Evolutionary conservation across 2,888 invertebrate genomes (phyloP).

Genomic region (Microdon myrmicae): DNA sequence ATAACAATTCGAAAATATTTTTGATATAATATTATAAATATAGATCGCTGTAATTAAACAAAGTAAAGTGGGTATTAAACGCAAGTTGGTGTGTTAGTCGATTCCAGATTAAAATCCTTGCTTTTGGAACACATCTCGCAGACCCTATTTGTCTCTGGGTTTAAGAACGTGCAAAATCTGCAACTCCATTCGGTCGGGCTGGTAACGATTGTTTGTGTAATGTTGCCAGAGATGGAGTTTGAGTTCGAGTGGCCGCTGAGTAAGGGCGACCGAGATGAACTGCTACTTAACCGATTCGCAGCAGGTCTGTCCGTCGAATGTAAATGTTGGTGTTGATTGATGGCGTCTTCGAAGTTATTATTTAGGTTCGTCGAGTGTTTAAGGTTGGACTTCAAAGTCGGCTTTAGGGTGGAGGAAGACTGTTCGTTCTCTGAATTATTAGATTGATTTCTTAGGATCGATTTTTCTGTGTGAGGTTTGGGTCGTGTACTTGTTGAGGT

Average conservation of each 20-base stretch:
- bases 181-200: slow-evolving; percentile 72
- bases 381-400: slow-evolving; percentile 28
- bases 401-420: slow-evolving; percentile 20
- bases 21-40: slow-evolving; percentile 41
- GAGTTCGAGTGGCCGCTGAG: no score
- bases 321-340: slow-evolving; percentile 27
- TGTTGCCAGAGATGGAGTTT: slow-evolving; percentile 27
- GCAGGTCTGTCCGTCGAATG: slow-evolving; percentile 6
- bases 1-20: slow-evolving; percentile 35
- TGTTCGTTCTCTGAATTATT: slow-evolving; percentile 36
- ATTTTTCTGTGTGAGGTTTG: slow-evolving; percentile 28
- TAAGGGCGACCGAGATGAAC: slow-evolving; percentile 35
- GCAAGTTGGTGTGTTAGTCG: slow-evolving; percentile 63
- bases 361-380: slow-evolving; percentile 30
- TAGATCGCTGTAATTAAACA: slow-evolving; percentile 28
- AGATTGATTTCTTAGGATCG: slow-evolving; percentile 30
- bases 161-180: slow-evolving; percentile 75
- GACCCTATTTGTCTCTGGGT: slow-evolving; percentile 69
- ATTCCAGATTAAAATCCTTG: slow-evolving; percentile 65
- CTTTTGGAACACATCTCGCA: slow-evolving; percentile 78
- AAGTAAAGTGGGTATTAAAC: slow-evolving; percentile 56
- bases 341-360: slow-evolving; percentile 32
- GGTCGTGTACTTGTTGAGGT: slow-evolving; percentile 26
- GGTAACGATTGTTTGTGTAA: slow-evolving; percentile 60
- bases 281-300: slow-evolving; percentile 33